Evolutionary conservation across 1,140 invertebrate species (phyloP).

Genomic region (Oscheius sp.): DNA sequence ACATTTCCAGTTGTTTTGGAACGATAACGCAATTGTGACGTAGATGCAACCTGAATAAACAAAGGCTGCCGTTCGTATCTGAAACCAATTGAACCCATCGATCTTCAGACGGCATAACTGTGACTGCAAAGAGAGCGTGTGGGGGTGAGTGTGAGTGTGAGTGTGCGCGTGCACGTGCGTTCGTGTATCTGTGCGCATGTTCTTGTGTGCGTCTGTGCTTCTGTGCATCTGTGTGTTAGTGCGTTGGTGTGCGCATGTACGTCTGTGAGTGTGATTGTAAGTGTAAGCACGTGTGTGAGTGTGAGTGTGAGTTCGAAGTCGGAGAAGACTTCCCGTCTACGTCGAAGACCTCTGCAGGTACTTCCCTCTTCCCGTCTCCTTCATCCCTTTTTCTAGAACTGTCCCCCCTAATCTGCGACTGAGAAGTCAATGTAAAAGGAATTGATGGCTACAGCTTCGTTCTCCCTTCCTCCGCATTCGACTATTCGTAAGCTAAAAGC

Average conservation of each 20-base stretch:
- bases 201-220: too few species aligned
- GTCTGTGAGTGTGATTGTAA: not conserved
- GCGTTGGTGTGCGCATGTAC: too few species aligned
- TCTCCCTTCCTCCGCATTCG: conserved; percentile 17
- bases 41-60: too few species aligned
- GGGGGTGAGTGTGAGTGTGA: conserved; percentile 6
- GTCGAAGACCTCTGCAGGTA: conserved; percentile 34
- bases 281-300: too few species aligned
- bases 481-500: conserved; percentile 1
- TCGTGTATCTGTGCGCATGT: not conserved
- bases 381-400: conserved; percentile 2
- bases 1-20: too few species aligned
- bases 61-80: too few species aligned
- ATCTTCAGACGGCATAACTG: too few species aligned
- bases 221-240: too few species aligned
- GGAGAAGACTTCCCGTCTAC: conserved; percentile 17
- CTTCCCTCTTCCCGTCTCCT: not conserved
- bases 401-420: conserved; percentile 13
- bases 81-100: too few species aligned
- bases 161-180: too few species aligned
- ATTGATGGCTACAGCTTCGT: conserved; percentile 37
- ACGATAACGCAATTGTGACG: too few species aligned
- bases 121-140: too few species aligned
- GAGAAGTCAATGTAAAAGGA: conserved; percentile 29
- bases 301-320: conserved; percentile 17